These are phyloP conservation scores for Hirtodrosophila confusa DNA, from an alignment of 2,888 invertebrate genomes.

Conservation along the genomic window DNA sequence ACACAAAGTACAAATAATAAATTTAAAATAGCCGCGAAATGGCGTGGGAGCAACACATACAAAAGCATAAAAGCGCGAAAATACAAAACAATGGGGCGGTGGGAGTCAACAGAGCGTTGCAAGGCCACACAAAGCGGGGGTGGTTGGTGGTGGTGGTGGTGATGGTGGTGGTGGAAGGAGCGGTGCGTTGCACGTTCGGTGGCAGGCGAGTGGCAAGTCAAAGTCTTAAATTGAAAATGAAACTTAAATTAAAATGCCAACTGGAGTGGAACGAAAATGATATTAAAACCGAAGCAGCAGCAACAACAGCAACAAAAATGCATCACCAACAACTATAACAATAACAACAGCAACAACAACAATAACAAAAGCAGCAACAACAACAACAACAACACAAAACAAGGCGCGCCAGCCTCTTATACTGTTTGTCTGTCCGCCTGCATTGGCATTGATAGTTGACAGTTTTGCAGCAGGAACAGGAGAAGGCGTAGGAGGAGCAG, in stretches of 20 bases:
- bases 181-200: slow-evolving; percentile 45
- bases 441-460: slow-evolving; percentile 68
- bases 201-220: slow-evolving; percentile 67
- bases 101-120: slow-evolving; percentile 27
- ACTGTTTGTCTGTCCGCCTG: slow-evolving; percentile 43
- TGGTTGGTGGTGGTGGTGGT: not conserved
- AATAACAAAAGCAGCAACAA: slow-evolving; percentile 20
- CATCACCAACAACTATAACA: slow-evolving; percentile 10
- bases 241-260: slow-evolving; percentile 83
- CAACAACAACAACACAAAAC: slow-evolving; percentile 20
- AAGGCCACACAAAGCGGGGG: slow-evolving; percentile 9
- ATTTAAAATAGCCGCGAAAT: slow-evolving; percentile 76
- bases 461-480: slow-evolving; percentile 40
- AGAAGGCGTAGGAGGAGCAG: slow-evolving; percentile 11
- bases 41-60: slow-evolving; percentile 48
- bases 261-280: slow-evolving; percentile 83
- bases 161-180: not conserved
- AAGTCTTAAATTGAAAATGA: slow-evolving; percentile 81
- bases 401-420: slow-evolving; percentile 29
- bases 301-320: slow-evolving; percentile 17
- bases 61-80: slow-evolving; percentile 74
- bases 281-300: slow-evolving; percentile 73
- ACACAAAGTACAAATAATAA: slow-evolving; percentile 75
- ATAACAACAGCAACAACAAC: slow-evolving; percentile 17
- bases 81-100: slow-evolving; percentile 58